Evolutionary conservation across 2,888 invertebrate species (phyloP).

Genomic region (Osmoderma eremita): DNA sequence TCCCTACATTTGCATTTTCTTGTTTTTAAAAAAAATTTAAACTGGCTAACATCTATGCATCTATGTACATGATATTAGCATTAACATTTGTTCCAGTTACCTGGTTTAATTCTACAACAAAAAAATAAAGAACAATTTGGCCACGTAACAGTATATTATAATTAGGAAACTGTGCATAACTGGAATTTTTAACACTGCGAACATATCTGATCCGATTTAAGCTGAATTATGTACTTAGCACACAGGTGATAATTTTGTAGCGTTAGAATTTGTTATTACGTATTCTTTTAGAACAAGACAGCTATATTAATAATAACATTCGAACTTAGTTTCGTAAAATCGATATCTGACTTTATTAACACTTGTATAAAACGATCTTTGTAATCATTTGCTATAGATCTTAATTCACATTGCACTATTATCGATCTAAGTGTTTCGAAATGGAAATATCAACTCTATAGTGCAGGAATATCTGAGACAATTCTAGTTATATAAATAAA

Average conservation of each 20-base stretch:
- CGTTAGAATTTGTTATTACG: slow-evolving; percentile 2
- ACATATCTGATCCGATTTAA: slow-evolving; percentile 16
- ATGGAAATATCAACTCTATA: background rate
- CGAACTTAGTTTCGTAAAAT: slow-evolving; percentile 6
- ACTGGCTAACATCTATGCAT: too few relatives aligned
- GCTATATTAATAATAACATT: slow-evolving; percentile 22
- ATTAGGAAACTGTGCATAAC: background rate
- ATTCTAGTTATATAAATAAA: too few relatives aligned
- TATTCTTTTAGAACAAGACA: slow-evolving; percentile 9
- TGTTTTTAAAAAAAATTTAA: too few relatives aligned
- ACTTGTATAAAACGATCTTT: background rate
- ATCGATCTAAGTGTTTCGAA: background rate
- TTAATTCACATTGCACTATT: slow-evolving; percentile 15
- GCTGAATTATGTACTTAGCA: background rate
- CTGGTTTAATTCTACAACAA: background rate
- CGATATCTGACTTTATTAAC: slow-evolving; percentile 5
- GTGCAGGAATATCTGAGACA: background rate
- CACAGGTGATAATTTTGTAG: slow-evolving; percentile 8
- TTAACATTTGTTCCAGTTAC: slow-evolving; percentile 9
- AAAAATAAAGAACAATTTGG: background rate
- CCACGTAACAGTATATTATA: slow-evolving; percentile 5
- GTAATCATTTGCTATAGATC: slow-evolving; percentile 18
- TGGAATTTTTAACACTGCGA: background rate
- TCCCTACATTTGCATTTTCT: too few relatives aligned
- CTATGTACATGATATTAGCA: background rate